Base-by-base conservation (phyloP, 2,113 vertebrate genomes). In the Oxyura jamaicensis region DNA sequence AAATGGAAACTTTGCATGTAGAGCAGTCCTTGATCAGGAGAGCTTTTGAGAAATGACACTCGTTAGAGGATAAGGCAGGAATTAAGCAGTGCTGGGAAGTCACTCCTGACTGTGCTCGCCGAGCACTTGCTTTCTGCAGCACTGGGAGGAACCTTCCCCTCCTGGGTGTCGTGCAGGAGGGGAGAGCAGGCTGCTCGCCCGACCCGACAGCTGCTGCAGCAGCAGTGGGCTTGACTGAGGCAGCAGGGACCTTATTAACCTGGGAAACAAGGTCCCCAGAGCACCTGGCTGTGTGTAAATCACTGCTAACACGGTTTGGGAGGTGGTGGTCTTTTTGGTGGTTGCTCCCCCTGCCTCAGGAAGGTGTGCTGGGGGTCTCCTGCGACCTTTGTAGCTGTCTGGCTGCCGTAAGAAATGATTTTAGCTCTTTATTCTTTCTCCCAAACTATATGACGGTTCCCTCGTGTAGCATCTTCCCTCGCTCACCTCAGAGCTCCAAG, bases 21-120 rank as follows among this genome's bases (percentile, higher is more conserved):
- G 74, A 79, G 22, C 22, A 87, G 77, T 48, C 58, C 84, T 94
- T 63, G n/a, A 93, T 90, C 91, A 63, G 71, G 23, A 33, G 87
- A 91, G 78, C 94, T 88, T 85, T 65, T 62, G 90, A 88, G 89
- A 93, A 95, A 93, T 74, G 67, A 29, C 67, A 8, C 72, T 91
- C 82, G 42, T 91, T 95, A 93, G 42, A 65, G 77, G 48, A 79
- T 88, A 86, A 91, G 91, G 46, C 69, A 74, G 78, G 91, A 95
- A 82, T 95, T 92, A 85, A 90, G 50, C 62, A 73, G 77, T 86
- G 93, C 89, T 91, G 91, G 93, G 81, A 95, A 95, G 75, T 94
- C 16, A 33, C 33, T 95, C 88, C 56, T 6, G 72, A 19, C 25
- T 10, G 29, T 33, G 53, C 72, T 74, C 39, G 3, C 36, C 33